These are phyloP conservation scores for Betta splendens DNA, from an alignment of 2,797 vertebrate genomes.

Conservation along the genomic window DNA sequence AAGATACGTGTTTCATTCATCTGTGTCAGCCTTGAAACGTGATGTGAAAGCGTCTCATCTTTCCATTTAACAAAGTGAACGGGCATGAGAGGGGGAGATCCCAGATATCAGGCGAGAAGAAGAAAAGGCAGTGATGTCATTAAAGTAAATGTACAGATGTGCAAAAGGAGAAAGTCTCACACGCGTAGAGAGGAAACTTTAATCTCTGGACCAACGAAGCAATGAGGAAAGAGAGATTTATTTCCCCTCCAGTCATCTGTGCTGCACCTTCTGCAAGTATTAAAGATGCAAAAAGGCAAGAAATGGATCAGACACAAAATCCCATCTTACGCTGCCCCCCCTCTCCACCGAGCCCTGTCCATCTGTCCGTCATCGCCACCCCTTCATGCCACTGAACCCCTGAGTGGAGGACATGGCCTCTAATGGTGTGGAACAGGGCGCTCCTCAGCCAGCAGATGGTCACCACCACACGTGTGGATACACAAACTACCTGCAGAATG, in stretches of 20 bases:
- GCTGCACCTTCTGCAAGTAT: slow-evolving; percentile 12
- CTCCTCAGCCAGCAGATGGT: slow-evolving; percentile 20
- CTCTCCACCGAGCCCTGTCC: slow-evolving; percentile 22
- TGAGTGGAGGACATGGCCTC: slow-evolving; percentile 33
- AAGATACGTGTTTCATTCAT: slow-evolving; percentile 19
- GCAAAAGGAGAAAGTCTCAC: slow-evolving; percentile 13
- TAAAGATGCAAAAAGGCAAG: slow-evolving; percentile 36
- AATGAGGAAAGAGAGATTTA: slow-evolving; percentile 41
- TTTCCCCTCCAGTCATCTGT: slow-evolving; percentile 35
- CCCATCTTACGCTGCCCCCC: slow-evolving; percentile 22
- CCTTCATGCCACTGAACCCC: slow-evolving; percentile 27
- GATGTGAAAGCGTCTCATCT: slow-evolving; percentile 18
- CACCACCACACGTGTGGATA: slow-evolving; percentile 37
- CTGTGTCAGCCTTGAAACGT: slow-evolving; percentile 25
- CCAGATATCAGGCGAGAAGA: slow-evolving; percentile 6
- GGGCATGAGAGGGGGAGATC: slow-evolving; percentile 22
- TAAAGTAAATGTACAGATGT: slow-evolving; percentile 11
- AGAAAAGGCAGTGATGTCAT: neutral
- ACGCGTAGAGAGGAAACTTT: slow-evolving; percentile 10
- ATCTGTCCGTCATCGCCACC: slow-evolving; percentile 54
- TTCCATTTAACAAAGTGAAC: slow-evolving; percentile 17
- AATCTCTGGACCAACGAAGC: slow-evolving; percentile 32
- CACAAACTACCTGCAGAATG: slow-evolving; percentile 5
- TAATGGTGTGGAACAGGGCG: slow-evolving; percentile 21
- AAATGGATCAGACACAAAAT: slow-evolving; percentile 20